Evolutionary conservation across 2,797 vertebrate species (phyloP), one percentile per base, ranked within the genome.

Genomic region (Thripadectes ignobilis): DNA sequence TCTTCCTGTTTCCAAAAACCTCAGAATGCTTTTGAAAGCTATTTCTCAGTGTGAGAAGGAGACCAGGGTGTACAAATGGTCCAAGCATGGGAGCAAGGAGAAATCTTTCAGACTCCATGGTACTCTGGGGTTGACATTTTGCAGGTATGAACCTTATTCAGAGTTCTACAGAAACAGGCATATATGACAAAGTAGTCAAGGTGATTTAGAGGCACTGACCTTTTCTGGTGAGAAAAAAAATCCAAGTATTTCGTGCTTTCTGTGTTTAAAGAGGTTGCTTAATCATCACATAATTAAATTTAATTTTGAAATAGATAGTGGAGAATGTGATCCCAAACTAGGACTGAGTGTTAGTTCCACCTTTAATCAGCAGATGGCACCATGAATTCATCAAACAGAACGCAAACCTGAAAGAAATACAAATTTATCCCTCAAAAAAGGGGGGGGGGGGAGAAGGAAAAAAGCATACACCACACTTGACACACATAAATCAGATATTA

Each of bases 281-380:
- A 68, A 46, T 46, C 38, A 19, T 10, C 45, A 21, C 8, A 46
- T 20, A 66, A 51, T 46, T 72, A 51, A 78, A 52, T 63, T 66
- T n/a, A 39, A 8, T n/a, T 66, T 72, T 66, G 4, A 67, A 89
- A 32, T 5, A 27, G 24, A 32, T 7, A 27, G 27, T 4, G 48
- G 59, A 61, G 67, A 72, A 57, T n/a, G 21, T 6, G 17, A 21
- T 15, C 15, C 23, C 14, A 2, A 1, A 23, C 4, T 32, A 48
- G 39, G 43, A 26, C 14, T 32, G 24, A 1, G 41, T 34, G 52
- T 14, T 55, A 93, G 84, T 94, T 69, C 92, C 49, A 16, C 7
- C 21, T 55, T 12, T 32, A 9, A 30, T 27, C 98, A 93, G 96
- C 96, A 98, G 98, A 97, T 98, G 98, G 98, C 97, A 92, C 96